Evolutionary conservation across 1,140 invertebrate genomes (phyloP).

Genomic region (Nephotettix cincticeps): DNA sequence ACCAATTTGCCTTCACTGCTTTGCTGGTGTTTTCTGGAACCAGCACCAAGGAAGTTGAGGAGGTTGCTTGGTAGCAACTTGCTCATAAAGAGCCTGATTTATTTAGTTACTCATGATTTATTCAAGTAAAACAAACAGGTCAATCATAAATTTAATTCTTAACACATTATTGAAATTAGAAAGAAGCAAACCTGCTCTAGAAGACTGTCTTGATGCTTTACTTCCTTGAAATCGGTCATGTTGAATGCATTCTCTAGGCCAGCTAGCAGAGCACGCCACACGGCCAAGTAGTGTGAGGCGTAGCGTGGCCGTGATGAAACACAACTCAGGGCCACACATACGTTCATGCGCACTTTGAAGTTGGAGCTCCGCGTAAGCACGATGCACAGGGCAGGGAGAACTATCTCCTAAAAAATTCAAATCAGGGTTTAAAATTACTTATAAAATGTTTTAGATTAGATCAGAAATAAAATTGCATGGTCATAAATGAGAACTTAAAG

Average conservation of each 20-base stretch:
- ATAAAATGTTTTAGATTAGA: not conserved
- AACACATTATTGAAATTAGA: not conserved
- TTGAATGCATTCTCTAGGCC: conserved; percentile 72
- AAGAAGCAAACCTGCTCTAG: conserved; percentile 60
- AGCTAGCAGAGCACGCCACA: conserved; percentile 68
- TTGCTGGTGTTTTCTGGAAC: too few relatives aligned
- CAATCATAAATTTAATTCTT: not conserved
- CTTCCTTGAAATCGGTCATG: conserved; percentile 76
- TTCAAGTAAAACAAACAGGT: too few relatives aligned
- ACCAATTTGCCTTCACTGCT: too few relatives aligned
- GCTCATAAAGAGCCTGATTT: not conserved
- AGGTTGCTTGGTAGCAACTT: too few relatives aligned
- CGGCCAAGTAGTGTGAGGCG: conserved; percentile 55
- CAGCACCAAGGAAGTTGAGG: too few relatives aligned
- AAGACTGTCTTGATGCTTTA: conserved; percentile 74
- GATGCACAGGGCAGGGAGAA: conserved; percentile 39
- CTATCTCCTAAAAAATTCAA: conserved; percentile 2
- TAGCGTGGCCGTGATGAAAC: conserved; percentile 59
- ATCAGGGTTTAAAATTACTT: not conserved
- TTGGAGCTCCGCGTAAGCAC: conserved; percentile 59
- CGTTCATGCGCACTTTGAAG: conserved; percentile 79
- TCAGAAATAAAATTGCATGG: too few relatives aligned
- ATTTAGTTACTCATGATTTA: not conserved
- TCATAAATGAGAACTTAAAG: too few relatives aligned
- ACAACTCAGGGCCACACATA: conserved; percentile 66